Evolutionary conservation across 1,140 invertebrate genomes (phyloP).

Genomic region (Forficula auricularia): DNA sequence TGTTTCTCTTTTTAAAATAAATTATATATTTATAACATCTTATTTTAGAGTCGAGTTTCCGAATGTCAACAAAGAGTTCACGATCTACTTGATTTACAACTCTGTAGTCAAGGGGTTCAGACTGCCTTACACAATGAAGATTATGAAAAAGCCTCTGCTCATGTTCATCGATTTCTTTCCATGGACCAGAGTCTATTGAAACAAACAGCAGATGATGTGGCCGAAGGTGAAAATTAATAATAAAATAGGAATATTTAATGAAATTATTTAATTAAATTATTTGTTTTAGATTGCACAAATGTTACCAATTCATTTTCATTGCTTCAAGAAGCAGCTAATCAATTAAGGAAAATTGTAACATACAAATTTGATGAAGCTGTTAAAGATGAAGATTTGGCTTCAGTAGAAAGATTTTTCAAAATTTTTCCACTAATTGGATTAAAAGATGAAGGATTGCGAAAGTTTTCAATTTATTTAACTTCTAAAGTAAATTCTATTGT

Average conservation of each 20-base stretch:
- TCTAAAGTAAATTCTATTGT: slow-evolving; percentile 38
- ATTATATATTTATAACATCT: not conserved
- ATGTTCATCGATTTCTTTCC: slow-evolving; percentile 84
- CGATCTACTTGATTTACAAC: slow-evolving; percentile 87
- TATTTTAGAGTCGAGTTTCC: slow-evolving; percentile 64
- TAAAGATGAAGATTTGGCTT: slow-evolving; percentile 68
- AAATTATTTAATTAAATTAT: not conserved
- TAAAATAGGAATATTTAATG: not conserved
- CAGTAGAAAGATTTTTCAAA: slow-evolving; percentile 93
- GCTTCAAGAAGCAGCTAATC: slow-evolving; percentile 67
- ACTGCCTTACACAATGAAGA: slow-evolving; percentile 79
- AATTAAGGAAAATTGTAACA: slow-evolving; percentile 54
- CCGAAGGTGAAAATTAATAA: slow-evolving; percentile 29
- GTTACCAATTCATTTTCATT: slow-evolving; percentile 62
- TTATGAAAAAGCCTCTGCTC: slow-evolving; percentile 82
- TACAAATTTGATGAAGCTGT: slow-evolving; percentile 85
- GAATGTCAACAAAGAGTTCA: slow-evolving; percentile 89
- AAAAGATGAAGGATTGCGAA: slow-evolving; percentile 75
- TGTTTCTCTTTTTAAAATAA: too few relatives aligned
- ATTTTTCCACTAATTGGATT: slow-evolving; percentile 90
- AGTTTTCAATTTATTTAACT: slow-evolving; percentile 83
- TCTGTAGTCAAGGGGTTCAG: slow-evolving; percentile 88
- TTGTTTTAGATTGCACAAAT: slow-evolving; percentile 42
- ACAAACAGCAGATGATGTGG: slow-evolving; percentile 55
- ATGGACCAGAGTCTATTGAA: slow-evolving; percentile 83